Evolutionary conservation across 1,140 invertebrate genomes (phyloP), one percentile per base, ranked within the genome.

Genomic region (Saxidomus purpurata): DNA sequence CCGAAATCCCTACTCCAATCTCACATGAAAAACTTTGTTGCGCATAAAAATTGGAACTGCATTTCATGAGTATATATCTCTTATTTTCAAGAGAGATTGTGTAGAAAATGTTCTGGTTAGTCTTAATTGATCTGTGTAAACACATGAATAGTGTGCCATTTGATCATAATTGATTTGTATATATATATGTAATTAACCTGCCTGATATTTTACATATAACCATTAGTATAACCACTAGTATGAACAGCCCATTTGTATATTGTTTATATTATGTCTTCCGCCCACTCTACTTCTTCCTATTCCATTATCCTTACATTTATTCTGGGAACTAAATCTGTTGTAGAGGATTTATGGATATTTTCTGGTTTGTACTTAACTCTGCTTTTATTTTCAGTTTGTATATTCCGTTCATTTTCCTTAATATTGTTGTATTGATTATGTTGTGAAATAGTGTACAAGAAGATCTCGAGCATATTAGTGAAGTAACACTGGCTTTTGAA

Each of bases 221-320:
- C n/a, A n/a, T n/a, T n/a, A n/a, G n/a, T 71, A 71, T 71, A 71
- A 1, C 34, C 13, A 22, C 4, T 19, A 17, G 67, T 71, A 71
- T 38, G 67, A 71, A 22, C 36, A 40, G 19, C 67, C 31, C 15
- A 38, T 71, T 36, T 71, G 67, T 40, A 36, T 71, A 71, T 71
- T 71, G 67, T 71, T 71, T 71, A 71, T 71, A 40, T 71, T 71
- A 71, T 71, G 67, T 71, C 34, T 36, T 36, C 67, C 67, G 67
- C 67, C 67, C 67, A 71, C 67, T 71, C 34, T 28, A 1, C 9
- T 8, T 71, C 13, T 6, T 19, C 34, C 34, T 71, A 19, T 22
- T 71, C 67, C 67, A 71, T 40, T 71, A 71, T 38, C 67, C 36
- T 15, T 71, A 36, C 34, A 71, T 71, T 71, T 38, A 38, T 71